Evolutionary conservation across 2,113 vertebrate species (phyloP).

Genomic region (Podilymbus podiceps): DNA sequence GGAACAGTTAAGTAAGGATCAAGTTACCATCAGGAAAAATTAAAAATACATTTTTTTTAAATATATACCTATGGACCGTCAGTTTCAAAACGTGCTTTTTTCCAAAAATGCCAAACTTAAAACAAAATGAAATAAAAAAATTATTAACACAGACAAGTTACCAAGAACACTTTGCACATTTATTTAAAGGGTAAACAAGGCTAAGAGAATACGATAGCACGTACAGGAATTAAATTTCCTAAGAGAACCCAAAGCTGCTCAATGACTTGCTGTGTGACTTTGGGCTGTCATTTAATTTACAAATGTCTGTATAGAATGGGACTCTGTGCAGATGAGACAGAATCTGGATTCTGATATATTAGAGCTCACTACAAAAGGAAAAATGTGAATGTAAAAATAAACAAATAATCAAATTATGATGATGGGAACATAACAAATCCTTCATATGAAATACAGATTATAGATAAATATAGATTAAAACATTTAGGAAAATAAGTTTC

Average conservation of each 20-base stretch:
- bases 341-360: background rate
- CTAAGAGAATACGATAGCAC: background rate
- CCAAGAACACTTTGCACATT: background rate
- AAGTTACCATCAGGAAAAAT: background rate
- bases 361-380: background rate
- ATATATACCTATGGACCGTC: background rate
- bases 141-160: background rate
- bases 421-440: background rate
- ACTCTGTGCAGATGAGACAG: background rate
- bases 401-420: background rate
- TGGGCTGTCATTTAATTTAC: background rate
- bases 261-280: background rate
- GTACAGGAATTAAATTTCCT: background rate
- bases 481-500: background rate
- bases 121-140: background rate
- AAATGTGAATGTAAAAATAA: background rate
- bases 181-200: background rate
- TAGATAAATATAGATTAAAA: conserved; percentile 29
- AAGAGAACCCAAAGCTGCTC: background rate
- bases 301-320: background rate
- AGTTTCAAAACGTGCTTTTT: background rate
- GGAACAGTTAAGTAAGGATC: background rate
- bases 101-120: background rate
- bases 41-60: background rate
- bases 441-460: conserved; percentile 5